A percentile compares a stretch with the other conserved stretches of the same genome.
These are phyloP conservation scores for Arctia plantaginis DNA, from an alignment of 2,888 invertebrate species.

Conservation along the genomic window DNA sequence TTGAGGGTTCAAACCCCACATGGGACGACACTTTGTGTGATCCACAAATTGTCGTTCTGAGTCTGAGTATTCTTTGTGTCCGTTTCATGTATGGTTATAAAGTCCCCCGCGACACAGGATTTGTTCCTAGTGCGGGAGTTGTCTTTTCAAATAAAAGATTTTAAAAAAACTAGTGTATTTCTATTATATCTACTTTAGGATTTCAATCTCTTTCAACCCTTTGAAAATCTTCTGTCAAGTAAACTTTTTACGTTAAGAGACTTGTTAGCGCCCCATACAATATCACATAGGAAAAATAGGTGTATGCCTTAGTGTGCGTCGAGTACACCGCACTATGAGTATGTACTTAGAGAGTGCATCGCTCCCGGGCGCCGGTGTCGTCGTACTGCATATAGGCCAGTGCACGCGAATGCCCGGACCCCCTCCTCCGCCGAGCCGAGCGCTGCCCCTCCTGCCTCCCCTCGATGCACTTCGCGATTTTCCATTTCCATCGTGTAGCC, in stretches of 20 bases:
- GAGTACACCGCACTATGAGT: constrained; percentile 76
- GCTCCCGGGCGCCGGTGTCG: constrained; percentile 85
- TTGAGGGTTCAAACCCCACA: no score
- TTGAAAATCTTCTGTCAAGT: constrained; percentile 75
- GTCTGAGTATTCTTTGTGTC: no score
- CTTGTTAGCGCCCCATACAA: constrained; percentile 72
- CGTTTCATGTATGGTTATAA: no score
- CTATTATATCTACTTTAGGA: constrained; percentile 48
- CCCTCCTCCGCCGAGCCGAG: constrained; percentile 51
- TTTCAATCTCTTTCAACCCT: constrained; percentile 72
- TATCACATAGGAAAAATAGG: constrained; percentile 78
- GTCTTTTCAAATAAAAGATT: no score
- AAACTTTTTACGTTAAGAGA: constrained; percentile 74
- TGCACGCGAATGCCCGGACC: constrained; percentile 84
- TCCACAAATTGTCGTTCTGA: no score
- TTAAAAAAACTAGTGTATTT: no score
- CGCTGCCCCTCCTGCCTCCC: constrained; percentile 46
- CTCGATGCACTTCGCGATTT: constrained; percentile 80
- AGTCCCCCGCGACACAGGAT: no score
- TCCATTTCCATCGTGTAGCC: constrained; percentile 80
- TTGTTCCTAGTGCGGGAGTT: no score
- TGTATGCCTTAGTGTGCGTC: constrained; percentile 79
- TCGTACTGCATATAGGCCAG: constrained; percentile 87
- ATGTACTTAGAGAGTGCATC: constrained; percentile 84
- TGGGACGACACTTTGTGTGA: no score